A percentile compares a stretch with the other conserved stretches of the same genome.
Conservation (phyloP, 2,113 vertebrate genomes). For the Leucosticte australis region DNA sequence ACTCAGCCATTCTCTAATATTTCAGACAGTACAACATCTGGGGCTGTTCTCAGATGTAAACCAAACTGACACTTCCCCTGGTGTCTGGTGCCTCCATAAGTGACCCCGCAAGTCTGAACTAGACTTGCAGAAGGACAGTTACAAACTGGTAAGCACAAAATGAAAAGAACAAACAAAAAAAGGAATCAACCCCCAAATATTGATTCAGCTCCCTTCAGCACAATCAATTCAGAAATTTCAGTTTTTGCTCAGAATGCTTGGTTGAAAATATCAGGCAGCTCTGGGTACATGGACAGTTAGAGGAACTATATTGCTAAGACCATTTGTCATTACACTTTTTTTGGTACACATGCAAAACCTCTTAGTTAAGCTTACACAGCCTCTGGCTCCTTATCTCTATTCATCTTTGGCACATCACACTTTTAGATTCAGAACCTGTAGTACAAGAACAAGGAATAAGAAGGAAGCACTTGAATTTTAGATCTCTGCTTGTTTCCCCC, state of each 20-base stretch:
- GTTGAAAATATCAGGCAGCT: neutral
- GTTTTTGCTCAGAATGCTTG: neutral
- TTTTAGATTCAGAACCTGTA: neutral
- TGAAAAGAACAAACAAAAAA: neutral
- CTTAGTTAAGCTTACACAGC: neutral
- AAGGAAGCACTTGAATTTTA: neutral
- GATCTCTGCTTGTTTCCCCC: neutral
- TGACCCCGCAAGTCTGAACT: neutral
- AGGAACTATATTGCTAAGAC: neutral
- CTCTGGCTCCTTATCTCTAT: neutral
- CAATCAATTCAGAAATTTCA: neutral
- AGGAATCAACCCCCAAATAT: neutral
- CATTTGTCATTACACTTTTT: neutral
- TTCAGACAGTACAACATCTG: neutral
- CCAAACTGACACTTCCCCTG: neutral
- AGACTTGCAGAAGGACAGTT: neutral
- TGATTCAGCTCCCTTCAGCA: neutral
- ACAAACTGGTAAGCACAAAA: neutral
- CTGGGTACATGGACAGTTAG: neutral
- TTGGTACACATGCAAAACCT: neutral
- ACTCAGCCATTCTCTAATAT: neutral
- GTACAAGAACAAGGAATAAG: neutral
- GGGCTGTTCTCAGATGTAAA: slow-evolving; percentile 1
- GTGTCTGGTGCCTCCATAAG: neutral
- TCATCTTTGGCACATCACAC: neutral